Base-by-base conservation (phyloP, 2,888 invertebrate species). In the Emmelina monodactyla region DNA sequence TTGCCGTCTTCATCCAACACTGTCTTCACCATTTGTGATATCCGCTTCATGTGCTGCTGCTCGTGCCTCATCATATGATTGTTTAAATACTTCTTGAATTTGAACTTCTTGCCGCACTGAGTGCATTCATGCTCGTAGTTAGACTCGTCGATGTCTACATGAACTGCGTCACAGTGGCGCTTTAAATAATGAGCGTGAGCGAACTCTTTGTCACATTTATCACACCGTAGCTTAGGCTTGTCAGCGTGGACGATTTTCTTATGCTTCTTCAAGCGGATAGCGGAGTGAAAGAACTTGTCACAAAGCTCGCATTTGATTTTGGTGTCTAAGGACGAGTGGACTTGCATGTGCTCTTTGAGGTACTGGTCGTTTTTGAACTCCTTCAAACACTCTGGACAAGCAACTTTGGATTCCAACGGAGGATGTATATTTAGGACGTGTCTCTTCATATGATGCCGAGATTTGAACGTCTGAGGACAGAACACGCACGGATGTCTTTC, bases 311-410 rank as follows among this genome's bases (percentile, higher is more conserved):
- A 79, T 39, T 70, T 61, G 0, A 79, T 68, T 37, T 79, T 76
- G 0, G 65, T 63, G 14, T 78, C 75, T 0, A 64, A 45, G 0
- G 75, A 62, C 0, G 76, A 68, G 30, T 78, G 78, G 0, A 79
- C 64, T 22, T 78, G 76, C 78, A 79, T 79, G 32, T 79, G 79
- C 30, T 76, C 76, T 32, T 69, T 71, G 0, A 79, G 40, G 37
- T 79, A 79, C 42, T 78, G 76, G 22, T 78, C 78, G 33, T 79
- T 79, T 38, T 79, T 79, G 37, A 79, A 79, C 47, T 76, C 78
- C 37, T 79, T 79, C 2, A 68, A 28, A 28, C 78, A 79, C 32
- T 75, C 75, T 0, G 76, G 72, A 29, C 78, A 79, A 0, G 62
- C 60, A 1, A 76, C 78, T 46, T 76, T 79, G 0, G 76, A 76